These are phyloP conservation scores for Azorinus chamasolen DNA, from an alignment of 2,888 invertebrate species.

Conservation along the genomic window DNA sequence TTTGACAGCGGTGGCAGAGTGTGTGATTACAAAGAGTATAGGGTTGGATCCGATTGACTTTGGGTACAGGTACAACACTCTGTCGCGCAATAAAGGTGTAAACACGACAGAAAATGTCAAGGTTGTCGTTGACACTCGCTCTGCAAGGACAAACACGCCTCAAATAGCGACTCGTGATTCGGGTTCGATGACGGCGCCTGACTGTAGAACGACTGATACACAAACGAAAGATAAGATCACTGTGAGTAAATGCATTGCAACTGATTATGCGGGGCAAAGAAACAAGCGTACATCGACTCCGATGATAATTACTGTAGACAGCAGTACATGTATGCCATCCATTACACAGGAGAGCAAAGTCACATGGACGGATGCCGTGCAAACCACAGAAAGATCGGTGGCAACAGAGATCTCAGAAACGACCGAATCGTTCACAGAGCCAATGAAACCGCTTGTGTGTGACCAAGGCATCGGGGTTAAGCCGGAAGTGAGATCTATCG, in stretches of 20 bases:
- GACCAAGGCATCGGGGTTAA: conserved; percentile 65
- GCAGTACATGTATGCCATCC: conserved; percentile 72
- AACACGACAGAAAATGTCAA: conserved; percentile 70
- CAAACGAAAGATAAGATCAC: conserved; percentile 64
- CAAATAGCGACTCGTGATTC: conserved; percentile 46
- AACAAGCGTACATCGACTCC: conserved; percentile 74
- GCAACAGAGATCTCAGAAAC: conserved; percentile 66
- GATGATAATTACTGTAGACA: conserved; percentile 66
- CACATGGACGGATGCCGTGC: conserved; percentile 75
- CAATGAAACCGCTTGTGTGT: conserved; percentile 56
- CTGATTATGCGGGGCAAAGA: conserved; percentile 72
- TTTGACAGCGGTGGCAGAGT: conserved; percentile 42
- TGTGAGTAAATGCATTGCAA: conserved; percentile 60
- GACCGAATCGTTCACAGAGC: conserved; percentile 68
- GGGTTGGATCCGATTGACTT: conserved; percentile 62
- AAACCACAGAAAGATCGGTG: conserved; percentile 76
- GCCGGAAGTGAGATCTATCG: conserved; percentile 61
- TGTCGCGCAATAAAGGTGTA: conserved; percentile 58
- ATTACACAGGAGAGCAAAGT: conserved; percentile 65
- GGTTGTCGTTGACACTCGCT: conserved; percentile 64
- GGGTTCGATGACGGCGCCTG: conserved; percentile 64
- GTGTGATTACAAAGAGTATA: conserved; percentile 55
- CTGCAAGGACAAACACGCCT: conserved; percentile 66
- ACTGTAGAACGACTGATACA: conserved; percentile 59
- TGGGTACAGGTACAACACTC: conserved; percentile 20